These are phyloP conservation scores for Drosophila histrio DNA, from an alignment of 2,888 invertebrate genomes.

Conservation along the genomic window DNA sequence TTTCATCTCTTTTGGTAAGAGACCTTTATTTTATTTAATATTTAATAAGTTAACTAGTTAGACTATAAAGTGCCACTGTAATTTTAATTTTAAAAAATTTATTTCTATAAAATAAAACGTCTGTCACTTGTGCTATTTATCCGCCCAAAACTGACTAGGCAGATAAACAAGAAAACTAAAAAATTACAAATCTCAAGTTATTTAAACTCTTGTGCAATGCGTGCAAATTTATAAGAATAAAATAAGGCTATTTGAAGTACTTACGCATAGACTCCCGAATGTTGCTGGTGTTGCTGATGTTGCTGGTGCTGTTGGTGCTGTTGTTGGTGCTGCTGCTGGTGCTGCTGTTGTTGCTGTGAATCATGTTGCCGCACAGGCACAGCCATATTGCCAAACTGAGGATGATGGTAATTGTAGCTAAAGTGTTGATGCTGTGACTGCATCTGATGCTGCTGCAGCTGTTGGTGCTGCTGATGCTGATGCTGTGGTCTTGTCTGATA, in stretches of 20 bases:
- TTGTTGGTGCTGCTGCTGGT: conserved; percentile 39
- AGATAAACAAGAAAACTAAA: too few species aligned
- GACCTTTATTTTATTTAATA: too few species aligned
- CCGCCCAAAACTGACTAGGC: too few species aligned
- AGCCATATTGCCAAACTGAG: conserved; percentile 83
- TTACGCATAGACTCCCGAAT: conserved; percentile 67
- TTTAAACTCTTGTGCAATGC: too few species aligned
- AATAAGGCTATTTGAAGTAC: conserved; percentile 6
- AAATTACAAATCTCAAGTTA: too few species aligned
- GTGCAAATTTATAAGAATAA: background rate
- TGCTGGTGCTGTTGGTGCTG: too few species aligned
- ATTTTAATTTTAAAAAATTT: too few species aligned
- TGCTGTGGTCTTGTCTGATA: conserved; percentile 53
- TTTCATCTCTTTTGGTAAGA: too few species aligned
- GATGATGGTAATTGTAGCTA: conserved; percentile 82
- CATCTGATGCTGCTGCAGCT: conserved; percentile 47
- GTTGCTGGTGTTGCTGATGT: conserved; percentile 51
- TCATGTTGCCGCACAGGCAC: conserved; percentile 80
- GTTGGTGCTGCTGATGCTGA: conserved; percentile 51
- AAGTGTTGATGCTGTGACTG: conserved; percentile 63
- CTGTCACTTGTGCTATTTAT: too few species aligned
- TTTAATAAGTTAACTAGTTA: too few species aligned
- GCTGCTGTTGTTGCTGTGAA: conserved; percentile 57
- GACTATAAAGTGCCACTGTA: too few species aligned
- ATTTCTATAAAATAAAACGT: too few species aligned